A percentile compares a stretch with the other conserved stretches of the same genome.
Evolutionary conservation across 2,113 vertebrate species (phyloP).

Genomic region (Centropristis striata): DNA sequence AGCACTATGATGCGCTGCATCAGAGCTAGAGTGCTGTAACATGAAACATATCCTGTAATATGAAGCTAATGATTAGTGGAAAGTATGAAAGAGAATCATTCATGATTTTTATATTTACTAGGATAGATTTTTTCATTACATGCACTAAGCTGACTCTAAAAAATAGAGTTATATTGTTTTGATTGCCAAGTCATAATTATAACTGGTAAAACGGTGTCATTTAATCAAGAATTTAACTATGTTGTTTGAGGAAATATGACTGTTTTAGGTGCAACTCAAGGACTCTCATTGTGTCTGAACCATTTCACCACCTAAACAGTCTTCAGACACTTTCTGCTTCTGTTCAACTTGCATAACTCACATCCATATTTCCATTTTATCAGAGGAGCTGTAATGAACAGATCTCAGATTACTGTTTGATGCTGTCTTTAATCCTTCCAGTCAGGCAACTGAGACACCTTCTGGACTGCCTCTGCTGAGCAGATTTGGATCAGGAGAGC

Average conservation of each 20-base stretch:
- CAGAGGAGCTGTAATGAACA: conserved; percentile 62
- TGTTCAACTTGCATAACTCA: conserved; percentile 54
- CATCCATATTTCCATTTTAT: conserved; percentile 68
- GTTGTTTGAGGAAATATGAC: background rate
- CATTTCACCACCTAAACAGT: conserved; percentile 16
- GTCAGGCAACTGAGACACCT: conserved; percentile 66
- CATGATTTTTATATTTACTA: background rate
- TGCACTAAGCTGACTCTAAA: background rate
- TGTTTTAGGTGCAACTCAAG: background rate
- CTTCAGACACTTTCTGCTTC: conserved; percentile 17
- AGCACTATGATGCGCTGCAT: background rate
- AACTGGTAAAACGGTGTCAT: background rate
- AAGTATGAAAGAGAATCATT: background rate
- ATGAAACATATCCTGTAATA: background rate
- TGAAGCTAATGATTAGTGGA: conserved; percentile 3
- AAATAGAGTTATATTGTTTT: background rate
- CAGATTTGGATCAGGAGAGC: conserved; percentile 66
- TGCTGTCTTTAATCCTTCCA: conserved; percentile 63
- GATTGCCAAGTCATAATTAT: background rate
- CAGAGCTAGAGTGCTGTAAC: background rate
- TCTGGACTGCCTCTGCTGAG: conserved; percentile 57
- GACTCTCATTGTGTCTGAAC: conserved; percentile 14
- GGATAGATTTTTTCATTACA: background rate
- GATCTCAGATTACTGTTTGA: conserved; percentile 69
- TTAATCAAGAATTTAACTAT: conserved; percentile 1